Conservation (phyloP, 2,888 invertebrate genomes). For the Meiosimyza platycephala region DNA sequence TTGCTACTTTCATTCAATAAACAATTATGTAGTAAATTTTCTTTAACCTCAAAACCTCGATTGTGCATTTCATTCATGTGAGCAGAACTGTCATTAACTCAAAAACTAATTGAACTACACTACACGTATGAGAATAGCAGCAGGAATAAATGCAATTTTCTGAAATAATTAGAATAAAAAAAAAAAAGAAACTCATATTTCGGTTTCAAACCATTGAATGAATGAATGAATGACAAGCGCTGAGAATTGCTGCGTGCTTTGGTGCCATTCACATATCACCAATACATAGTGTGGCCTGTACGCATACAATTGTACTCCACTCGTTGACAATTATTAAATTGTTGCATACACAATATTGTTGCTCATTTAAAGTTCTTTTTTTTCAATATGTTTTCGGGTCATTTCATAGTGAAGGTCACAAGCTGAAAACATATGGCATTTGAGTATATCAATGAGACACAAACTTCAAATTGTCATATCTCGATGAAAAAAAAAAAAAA, state of each 20-base stretch:
- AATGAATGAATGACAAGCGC: neutral
- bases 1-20: no score
- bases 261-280: neutral
- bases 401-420: no score
- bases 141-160: neutral
- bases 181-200: neutral
- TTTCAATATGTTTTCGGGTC: no score
- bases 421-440: neutral
- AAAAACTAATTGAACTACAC: constrained; percentile 8
- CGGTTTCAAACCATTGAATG: neutral
- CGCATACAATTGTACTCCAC: neutral
- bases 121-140: neutral
- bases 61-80: constrained; percentile 14
- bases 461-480: no score
- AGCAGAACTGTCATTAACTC: neutral
- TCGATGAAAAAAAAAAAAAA: no score
- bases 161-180: constrained; percentile 9
- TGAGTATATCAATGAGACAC: no score
- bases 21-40: constrained; percentile 9
- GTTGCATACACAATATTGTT: no score
- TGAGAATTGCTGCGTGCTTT: neutral
- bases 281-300: neutral
- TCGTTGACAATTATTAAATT: no score
- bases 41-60: constrained; percentile 9
- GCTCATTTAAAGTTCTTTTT: no score